phyloP scores from a whole-genome alignment of 2,888 invertebrate genomes.

The Temnothorax ravouxi region DNA sequence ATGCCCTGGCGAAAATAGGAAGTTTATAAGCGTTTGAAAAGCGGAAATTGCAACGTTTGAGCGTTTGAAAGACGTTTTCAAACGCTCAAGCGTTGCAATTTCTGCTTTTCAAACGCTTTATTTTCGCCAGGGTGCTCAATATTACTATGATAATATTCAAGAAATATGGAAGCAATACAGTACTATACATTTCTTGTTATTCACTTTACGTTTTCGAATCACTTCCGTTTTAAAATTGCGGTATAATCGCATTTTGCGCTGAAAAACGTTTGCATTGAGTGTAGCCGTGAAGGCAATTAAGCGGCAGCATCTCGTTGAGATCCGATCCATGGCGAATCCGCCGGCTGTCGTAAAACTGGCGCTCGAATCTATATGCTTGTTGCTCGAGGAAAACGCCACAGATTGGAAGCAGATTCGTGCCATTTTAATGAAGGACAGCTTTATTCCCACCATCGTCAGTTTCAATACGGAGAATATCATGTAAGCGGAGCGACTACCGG shows the following conservation, averaged over 20 bases:
- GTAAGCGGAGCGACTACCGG: constrained; percentile 89
- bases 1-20: no score
- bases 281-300: constrained; percentile 97
- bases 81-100: no score
- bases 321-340: constrained; percentile 97
- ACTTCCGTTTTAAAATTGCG: constrained; percentile 23
- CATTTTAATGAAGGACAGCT: constrained; percentile 97
- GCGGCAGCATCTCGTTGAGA: constrained; percentile 98
- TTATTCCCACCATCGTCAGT: constrained; percentile 97
- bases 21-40: no score
- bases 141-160: not conserved
- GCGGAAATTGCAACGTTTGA: no score
- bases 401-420: constrained; percentile 98
- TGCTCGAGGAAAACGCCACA: constrained; percentile 95
- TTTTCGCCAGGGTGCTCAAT: no score
- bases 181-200: not conserved
- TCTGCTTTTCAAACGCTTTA: no score
- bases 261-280: constrained; percentile 71
- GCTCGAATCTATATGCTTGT: constrained; percentile 96
- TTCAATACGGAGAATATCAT: constrained; percentile 97
- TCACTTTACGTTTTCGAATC: constrained; percentile 1
- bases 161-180: not conserved
- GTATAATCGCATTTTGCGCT: constrained; percentile 17
- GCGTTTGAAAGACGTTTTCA: no score
- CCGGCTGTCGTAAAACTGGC: constrained; percentile 97